phyloP scores from a whole-genome alignment of 2,888 invertebrate species.

The Archips xylosteana region DNA sequence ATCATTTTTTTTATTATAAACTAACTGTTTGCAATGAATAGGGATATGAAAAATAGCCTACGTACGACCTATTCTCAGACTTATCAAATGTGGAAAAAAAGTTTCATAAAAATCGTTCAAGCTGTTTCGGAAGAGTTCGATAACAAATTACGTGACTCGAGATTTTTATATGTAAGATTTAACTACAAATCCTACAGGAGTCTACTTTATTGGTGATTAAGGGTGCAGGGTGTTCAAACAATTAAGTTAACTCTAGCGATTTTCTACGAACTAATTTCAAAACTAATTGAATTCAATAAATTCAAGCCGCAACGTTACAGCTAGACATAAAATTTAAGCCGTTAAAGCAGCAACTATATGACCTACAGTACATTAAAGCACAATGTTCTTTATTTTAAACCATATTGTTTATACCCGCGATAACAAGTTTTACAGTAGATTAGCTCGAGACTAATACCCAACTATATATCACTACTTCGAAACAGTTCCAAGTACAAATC shows the following conservation, averaged over 20 bases:
- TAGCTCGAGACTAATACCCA: neutral
- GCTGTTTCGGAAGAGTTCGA: too few relatives aligned
- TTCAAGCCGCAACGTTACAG: neutral
- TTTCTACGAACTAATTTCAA: neutral
- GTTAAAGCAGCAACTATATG: neutral
- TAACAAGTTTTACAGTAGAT: slow-evolving; percentile 7
- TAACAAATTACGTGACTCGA: too few relatives aligned
- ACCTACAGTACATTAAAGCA: neutral
- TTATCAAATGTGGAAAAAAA: too few relatives aligned
- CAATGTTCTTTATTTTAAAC: neutral
- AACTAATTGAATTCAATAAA: neutral
- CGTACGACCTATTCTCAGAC: too few relatives aligned
- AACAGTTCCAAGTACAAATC: slow-evolving; percentile 30
- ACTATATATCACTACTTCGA: slow-evolving; percentile 14
- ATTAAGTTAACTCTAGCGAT: neutral
- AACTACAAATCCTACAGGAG: too few relatives aligned
- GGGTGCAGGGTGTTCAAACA: neutral
- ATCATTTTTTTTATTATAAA: too few relatives aligned
- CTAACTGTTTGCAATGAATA: too few relatives aligned
- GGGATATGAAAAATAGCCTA: too few relatives aligned
- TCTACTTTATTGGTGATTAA: neutral
- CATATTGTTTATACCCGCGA: neutral
- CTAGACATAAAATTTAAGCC: neutral
- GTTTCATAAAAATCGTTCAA: too few relatives aligned
- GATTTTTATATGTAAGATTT: too few relatives aligned